Base-by-base conservation (phyloP, 1,140 invertebrate species). In the Neotoxoptera formosana region DNA sequence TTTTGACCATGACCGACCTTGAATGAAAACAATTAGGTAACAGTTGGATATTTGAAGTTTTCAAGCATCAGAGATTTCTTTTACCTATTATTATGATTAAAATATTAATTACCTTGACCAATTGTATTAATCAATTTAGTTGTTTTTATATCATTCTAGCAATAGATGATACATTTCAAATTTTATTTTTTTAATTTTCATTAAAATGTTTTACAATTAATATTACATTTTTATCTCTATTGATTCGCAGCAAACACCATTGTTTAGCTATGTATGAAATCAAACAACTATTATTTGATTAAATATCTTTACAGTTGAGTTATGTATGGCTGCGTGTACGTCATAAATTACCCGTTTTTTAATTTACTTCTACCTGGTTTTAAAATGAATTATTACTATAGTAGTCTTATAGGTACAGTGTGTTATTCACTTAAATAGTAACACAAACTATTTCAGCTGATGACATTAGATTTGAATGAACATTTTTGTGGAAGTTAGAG, bases 1-100 rank as follows among this genome's bases (percentile, higher is more conserved):
- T 67, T 81, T 81, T 81, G 76, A 81, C 76, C 76, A 81, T 81
- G 34, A 81, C 76, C 76, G 76, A 81, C 76, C 76, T 81, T 81
- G 76, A 36, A 36, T 36, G 34, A 81, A 36, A 36, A 81, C 76
- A 81, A 81, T 81, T 67, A 67, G 60, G 11, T 7, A 81, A 81
- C 76, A 81, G n/a, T 81, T 81, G 76, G 76, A 36, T 34, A 81
- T 67, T 30, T 30, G 9, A 67, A 67, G 30, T 67, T 60, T 67
- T n/a, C 30, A 14, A 67, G 0, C 30, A n/a, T n/a, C n/a, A 67
- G 25, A 30, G 60, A 67, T n/a, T n/a, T 67, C 30, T n/a, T 8
- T 11, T 67, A n/a, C 60, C 9, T 67, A 67, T 67, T 25, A 67
- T 67, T 67, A 67, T n/a, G 30, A 30, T 11, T 67, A 67, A 30